These are phyloP conservation scores for Pseudolaguvia tuberculata DNA, from an alignment of 2,113 vertebrate genomes.

Conservation along the genomic window DNA sequence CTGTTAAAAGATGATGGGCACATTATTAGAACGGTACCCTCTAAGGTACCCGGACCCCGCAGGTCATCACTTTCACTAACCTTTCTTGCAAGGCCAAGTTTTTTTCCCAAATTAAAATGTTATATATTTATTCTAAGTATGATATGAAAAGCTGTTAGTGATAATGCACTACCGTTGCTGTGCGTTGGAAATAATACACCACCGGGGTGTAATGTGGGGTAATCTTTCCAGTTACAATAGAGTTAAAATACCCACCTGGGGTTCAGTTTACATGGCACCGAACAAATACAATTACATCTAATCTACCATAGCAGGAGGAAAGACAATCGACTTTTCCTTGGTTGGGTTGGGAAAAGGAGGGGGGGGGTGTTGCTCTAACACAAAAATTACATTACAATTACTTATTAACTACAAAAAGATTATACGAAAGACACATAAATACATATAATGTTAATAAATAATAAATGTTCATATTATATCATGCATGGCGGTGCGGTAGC, in stretches of 20 bases:
- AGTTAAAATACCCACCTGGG: neutral
- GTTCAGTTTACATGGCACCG: neutral
- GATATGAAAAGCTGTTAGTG: neutral
- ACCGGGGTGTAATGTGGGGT: neutral
- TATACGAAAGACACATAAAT: neutral
- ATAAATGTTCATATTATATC: too few relatives aligned
- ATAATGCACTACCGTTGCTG: neutral
- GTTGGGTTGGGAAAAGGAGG: neutral
- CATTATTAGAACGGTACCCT: neutral
- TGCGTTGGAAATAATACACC: neutral
- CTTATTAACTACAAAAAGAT: neutral
- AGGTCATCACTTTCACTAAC: neutral
- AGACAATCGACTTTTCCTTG: neutral
- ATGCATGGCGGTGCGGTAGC: too few relatives aligned
- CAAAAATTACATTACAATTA: neutral
- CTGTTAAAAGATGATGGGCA: neutral
- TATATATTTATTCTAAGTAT: neutral
- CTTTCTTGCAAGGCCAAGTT: neutral
- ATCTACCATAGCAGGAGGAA: neutral
- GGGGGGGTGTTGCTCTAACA: neutral
- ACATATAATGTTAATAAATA: too few relatives aligned
- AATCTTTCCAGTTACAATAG: neutral
- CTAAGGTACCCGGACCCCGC: neutral
- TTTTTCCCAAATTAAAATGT: neutral
- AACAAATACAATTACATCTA: slow-evolving; percentile 2